A percentile compares a stretch with the other conserved stretches of the same genome.
phyloP scores from a whole-genome alignment of 2,888 invertebrate genomes.

The Orthosia incerta region DNA sequence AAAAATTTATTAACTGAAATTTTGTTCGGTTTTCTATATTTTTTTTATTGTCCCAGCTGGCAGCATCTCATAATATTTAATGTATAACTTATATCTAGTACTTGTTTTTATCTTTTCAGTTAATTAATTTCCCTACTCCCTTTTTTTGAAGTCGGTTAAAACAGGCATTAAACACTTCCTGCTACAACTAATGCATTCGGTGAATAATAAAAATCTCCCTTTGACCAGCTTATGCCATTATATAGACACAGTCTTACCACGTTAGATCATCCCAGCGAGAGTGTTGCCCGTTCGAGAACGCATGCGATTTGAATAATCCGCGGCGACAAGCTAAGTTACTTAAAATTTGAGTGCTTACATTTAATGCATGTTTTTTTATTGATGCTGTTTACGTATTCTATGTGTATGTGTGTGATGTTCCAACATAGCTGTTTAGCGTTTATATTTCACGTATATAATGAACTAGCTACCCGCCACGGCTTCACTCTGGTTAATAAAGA shows the following conservation, averaged over 20 bases:
- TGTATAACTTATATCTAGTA: no score
- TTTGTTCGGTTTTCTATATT: no score
- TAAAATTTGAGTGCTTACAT: conserved; percentile 50
- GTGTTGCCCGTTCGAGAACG: conserved; percentile 42
- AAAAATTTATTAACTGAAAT: no score
- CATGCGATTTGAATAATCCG: conserved; percentile 63
- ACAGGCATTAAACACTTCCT: no score
- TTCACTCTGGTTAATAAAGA: no score
- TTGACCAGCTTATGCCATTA: conserved; percentile 22
- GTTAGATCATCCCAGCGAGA: not conserved
- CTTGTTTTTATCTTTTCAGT: no score
- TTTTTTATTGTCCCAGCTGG: no score
- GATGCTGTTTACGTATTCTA: not conserved
- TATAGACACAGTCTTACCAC: conserved; percentile 19
- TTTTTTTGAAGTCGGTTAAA: no score
- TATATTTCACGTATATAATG: no score
- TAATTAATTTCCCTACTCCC: no score
- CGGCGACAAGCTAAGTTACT: conserved; percentile 59
- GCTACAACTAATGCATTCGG: not conserved
- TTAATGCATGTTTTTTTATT: conserved; percentile 24
- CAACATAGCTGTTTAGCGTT: not conserved
- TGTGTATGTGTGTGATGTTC: not conserved
- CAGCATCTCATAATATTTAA: no score
- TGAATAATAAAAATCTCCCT: not conserved
- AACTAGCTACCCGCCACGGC: no score